Evolutionary conservation across 2,113 vertebrate genomes (phyloP), one percentile per base, ranked within the genome.

Genomic region (Microtus ochrogaster): DNA sequence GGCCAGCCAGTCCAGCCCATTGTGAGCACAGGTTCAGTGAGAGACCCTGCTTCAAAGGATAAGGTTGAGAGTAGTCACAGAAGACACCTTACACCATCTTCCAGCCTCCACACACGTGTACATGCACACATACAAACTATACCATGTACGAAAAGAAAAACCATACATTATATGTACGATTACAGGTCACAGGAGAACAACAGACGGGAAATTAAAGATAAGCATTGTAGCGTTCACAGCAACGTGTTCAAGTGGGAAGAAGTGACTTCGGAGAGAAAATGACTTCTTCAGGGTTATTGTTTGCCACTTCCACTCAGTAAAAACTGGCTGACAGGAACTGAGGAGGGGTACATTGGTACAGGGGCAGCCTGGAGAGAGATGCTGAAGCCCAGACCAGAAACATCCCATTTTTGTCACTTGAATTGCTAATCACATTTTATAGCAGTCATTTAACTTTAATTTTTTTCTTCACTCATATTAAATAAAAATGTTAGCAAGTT

Each of bases 381-480:
- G 6, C 0, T 5, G 8, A 2, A 82, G 11, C 47, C 86, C 41
- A 78, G 58, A 52, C 65, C 52, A 85, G 52, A 93, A 24, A 52
- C 13, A 66, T 88, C 36, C 49, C 63, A 65, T 41, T 95, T 83
- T 95, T 85, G 63, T 91, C 52, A 74, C 16, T 82, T 91, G 92
- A 95, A 95, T 82, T 70, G 47, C 81, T 97, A 93, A 96, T 95
- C 78, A 89, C 76, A 92, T 96, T 97, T 97, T 95, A 97, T 61
- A 91, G 96, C 41, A 96, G 72, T 19, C 92, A 96, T 89, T 97
- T 98, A 93, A 95, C 89, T 97, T 96, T 96, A 81, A 91, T 86
- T 95, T 96, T 96, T 96, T 97, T 94, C 82, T 66, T 78, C 63
- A 21, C 73, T 83, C 21, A 96, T 94, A 91, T 92, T 97, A 97